phyloP scores from a whole-genome alignment of 2,797 vertebrate genomes.

The Hemitrygon akajei region DNA sequence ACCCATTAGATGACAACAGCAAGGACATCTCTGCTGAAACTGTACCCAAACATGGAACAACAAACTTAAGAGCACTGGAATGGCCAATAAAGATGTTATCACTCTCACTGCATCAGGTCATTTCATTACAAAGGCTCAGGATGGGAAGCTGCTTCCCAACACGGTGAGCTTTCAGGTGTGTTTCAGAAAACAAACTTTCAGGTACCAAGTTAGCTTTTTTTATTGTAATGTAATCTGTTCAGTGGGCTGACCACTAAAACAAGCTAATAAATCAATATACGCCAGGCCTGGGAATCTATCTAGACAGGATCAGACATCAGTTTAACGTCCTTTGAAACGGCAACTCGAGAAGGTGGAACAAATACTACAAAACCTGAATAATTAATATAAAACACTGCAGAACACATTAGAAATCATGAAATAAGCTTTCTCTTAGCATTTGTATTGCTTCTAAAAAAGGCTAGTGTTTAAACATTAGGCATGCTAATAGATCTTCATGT shows the following conservation, averaged over 20 bases:
- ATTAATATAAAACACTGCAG: not conserved
- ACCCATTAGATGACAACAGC: conserved; percentile 48
- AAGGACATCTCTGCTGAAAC: conserved; percentile 13
- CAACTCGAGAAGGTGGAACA: not conserved
- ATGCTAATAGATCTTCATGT: no score
- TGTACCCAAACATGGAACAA: not conserved
- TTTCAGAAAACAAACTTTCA: not conserved
- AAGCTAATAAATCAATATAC: not conserved
- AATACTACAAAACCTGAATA: conserved; percentile 1
- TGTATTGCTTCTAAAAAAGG: not conserved
- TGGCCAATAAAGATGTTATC: conserved; percentile 20
- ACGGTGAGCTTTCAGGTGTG: not conserved
- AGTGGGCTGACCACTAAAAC: not conserved
- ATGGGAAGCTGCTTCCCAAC: not conserved
- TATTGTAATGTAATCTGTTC: not conserved
- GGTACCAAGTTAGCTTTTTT: not conserved
- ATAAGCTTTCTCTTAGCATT: not conserved
- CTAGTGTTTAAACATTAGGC: not conserved
- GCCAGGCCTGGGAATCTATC: not conserved
- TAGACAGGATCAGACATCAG: conserved; percentile 4
- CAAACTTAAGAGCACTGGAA: not conserved
- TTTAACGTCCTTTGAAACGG: not conserved
- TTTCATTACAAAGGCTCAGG: conserved; percentile 10
- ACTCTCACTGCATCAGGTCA: not conserved
- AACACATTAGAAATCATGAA: not conserved